Evolutionary conservation across 2,888 invertebrate species (phyloP).

Genomic region (Standfussiana lucernea): DNA sequence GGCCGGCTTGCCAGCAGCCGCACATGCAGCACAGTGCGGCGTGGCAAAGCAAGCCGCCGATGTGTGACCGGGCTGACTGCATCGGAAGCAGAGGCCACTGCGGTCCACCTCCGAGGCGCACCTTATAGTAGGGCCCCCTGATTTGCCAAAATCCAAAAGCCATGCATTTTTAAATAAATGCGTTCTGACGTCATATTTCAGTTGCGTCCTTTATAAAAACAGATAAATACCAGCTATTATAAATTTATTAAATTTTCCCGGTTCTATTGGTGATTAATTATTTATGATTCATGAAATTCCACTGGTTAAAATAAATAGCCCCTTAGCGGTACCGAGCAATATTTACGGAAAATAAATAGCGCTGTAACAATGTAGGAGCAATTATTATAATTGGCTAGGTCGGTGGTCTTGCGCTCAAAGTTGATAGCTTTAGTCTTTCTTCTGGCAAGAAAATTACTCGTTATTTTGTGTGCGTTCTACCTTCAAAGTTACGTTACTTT

Average conservation of each 20-base stretch:
- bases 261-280: not conserved
- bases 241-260: not conserved
- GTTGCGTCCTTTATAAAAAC: not conserved
- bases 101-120: no score
- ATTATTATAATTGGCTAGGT: constrained; percentile 54
- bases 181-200: not conserved
- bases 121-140: no score
- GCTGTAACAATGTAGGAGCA: not conserved
- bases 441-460: constrained; percentile 42
- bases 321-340: not conserved
- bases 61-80: no score
- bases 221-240: not conserved
- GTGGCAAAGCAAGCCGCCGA: no score
- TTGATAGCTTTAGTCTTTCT: constrained; percentile 45
- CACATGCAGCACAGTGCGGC: no score
- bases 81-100: no score
- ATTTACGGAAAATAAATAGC: constrained; percentile 15
- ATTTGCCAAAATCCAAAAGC: not conserved
- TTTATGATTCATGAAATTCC: not conserved
- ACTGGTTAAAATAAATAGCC: not conserved
- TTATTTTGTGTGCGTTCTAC: constrained; percentile 3
- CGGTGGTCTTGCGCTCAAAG: constrained; percentile 17
- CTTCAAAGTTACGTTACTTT: constrained; percentile 10
- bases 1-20: no score
- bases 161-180: no score